A percentile compares a stretch with the other conserved stretches of the same genome.
Conservation (phyloP, 2,888 invertebrate species). For the Dusona sp. region DNA sequence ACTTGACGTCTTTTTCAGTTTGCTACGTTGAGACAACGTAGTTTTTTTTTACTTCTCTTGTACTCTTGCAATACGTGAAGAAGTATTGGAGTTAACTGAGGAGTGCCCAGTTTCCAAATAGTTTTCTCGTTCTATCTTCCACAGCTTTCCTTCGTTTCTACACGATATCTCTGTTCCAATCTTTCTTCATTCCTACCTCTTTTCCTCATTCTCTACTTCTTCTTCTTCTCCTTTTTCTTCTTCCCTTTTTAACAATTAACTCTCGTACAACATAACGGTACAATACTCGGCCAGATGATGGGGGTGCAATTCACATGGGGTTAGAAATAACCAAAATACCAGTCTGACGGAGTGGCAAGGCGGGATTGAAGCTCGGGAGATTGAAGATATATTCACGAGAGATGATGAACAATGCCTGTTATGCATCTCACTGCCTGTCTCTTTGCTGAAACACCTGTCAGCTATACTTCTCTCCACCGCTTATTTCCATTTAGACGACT, state of each 20-base stretch:
- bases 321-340: constrained; percentile 45
- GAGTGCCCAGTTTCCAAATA: constrained; percentile 72
- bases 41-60: constrained; percentile 24
- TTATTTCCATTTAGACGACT: constrained; percentile 76
- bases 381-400: constrained; percentile 47
- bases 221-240: constrained; percentile 1
- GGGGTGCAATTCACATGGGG: constrained; percentile 65
- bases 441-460: constrained; percentile 74
- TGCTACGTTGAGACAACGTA: constrained; percentile 28
- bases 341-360: constrained; percentile 36
- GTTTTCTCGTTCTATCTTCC: constrained; percentile 52
- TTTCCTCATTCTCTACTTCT: not conserved
- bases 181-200: not conserved
- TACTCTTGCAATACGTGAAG: constrained; percentile 25
- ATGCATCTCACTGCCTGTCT: constrained; percentile 35
- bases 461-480: constrained; percentile 69
- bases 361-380: constrained; percentile 43
- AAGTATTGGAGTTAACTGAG: constrained; percentile 47
- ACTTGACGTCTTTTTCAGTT: constrained; percentile 64
- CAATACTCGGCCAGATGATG: constrained; percentile 43
- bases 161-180: constrained; percentile 11
- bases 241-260: constrained; percentile 53
- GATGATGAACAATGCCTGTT: constrained; percentile 58
- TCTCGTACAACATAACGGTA: constrained; percentile 45
- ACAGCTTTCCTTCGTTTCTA: constrained; percentile 22